Conservation (phyloP, 2,888 invertebrate genomes). For the Drosophila meridionalis region DNA sequence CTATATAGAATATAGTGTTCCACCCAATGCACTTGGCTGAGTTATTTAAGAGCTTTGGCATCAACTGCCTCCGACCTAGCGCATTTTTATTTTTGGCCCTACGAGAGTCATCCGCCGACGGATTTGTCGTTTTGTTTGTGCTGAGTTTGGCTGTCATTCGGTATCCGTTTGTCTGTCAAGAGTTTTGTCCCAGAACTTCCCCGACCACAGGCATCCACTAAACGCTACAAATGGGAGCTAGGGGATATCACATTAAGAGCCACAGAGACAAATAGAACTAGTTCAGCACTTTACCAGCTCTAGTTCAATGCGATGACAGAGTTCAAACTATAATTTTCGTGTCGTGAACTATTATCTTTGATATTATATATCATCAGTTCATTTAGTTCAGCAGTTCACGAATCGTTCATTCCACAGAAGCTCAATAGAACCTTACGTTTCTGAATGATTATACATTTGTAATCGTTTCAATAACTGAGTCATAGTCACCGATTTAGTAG, state of each 20-base stretch:
- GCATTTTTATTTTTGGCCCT: slow-evolving; percentile 75
- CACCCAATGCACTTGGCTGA: slow-evolving; percentile 27
- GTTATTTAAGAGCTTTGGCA: slow-evolving; percentile 52
- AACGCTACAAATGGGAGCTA: slow-evolving; percentile 20
- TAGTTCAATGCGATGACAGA: slow-evolving; percentile 3
- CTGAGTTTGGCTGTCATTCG: slow-evolving; percentile 68
- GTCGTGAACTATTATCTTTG: neutral
- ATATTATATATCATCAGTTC: neutral
- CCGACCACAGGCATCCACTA: slow-evolving; percentile 19
- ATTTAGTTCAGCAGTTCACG: neutral
- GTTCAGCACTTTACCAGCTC: neutral
- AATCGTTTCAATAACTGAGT: neutral
- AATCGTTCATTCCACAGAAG: neutral
- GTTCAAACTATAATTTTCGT: neutral
- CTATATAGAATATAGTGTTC: neutral
- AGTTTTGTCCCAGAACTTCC: slow-evolving; percentile 15
- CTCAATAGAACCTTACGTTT: neutral
- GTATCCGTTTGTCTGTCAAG: slow-evolving; percentile 58
- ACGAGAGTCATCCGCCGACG: slow-evolving; percentile 59
- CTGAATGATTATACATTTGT: neutral
- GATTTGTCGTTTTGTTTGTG: slow-evolving; percentile 71
- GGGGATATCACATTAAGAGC: neutral
- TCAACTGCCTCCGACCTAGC: slow-evolving; percentile 37
- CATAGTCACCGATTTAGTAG: neutral
- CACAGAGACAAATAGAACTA: neutral